Evolutionary conservation across 2,888 invertebrate genomes (phyloP).

Genomic region (Ormyrus pomaceus): DNA sequence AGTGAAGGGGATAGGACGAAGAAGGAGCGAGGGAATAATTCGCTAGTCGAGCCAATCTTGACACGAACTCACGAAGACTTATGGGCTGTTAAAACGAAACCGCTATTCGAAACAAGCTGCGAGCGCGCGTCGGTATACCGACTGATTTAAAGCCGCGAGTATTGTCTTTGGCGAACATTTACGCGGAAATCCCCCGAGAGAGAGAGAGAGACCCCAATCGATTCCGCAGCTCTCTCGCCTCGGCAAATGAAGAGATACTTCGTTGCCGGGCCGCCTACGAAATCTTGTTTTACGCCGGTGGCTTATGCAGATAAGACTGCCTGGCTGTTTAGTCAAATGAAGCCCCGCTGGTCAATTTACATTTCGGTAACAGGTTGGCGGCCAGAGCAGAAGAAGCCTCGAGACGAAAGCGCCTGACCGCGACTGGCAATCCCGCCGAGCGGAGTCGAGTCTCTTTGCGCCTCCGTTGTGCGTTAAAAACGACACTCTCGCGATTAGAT

Average conservation of each 20-base stretch:
- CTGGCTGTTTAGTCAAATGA: conserved; percentile 71
- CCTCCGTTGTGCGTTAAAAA: not conserved
- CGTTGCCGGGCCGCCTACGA: not conserved
- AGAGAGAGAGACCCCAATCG: not conserved
- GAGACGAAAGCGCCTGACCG: not conserved
- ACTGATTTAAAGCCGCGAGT: conserved; percentile 47
- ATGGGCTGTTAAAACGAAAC: conserved; percentile 54
- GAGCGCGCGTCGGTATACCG: not conserved
- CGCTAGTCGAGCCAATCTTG: conserved; percentile 47
- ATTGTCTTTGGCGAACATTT: conserved; percentile 52
- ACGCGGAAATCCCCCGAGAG: conserved; percentile 36
- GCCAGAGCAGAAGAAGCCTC: no score
- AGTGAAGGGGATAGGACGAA: not conserved
- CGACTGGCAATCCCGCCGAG: no score
- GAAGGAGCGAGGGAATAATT: conserved; percentile 11
- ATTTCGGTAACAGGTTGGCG: conserved; percentile 65
- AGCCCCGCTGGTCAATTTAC: conserved; percentile 69
- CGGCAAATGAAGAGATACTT: conserved; percentile 38
- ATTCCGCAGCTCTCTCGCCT: not conserved
- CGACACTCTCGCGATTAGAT: conserved; percentile 30
- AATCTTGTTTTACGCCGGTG: conserved; percentile 38
- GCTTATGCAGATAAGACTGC: conserved; percentile 48
- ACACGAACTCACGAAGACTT: conserved; percentile 47
- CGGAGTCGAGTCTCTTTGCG: no score
- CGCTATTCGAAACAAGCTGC: conserved; percentile 50